Conservation (phyloP, 2,113 vertebrate species). For the Paralichthys olivaceus region DNA sequence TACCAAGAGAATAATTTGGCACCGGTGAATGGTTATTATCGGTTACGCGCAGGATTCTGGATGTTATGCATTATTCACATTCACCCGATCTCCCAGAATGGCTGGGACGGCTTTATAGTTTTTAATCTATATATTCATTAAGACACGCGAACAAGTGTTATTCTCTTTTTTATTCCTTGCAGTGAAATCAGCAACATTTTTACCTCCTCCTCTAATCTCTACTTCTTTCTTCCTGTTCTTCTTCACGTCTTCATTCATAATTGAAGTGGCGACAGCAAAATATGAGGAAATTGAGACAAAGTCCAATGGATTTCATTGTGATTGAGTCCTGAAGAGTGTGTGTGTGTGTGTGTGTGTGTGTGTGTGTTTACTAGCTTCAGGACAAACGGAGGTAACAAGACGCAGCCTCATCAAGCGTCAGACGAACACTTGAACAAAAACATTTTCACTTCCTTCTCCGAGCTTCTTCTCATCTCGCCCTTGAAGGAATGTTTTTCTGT, state of each 20-base stretch:
- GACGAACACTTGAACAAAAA: not conserved
- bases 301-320: conserved; percentile 34
- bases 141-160: conserved; percentile 42
- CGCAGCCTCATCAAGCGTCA: not conserved
- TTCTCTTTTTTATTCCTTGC: conserved; percentile 35
- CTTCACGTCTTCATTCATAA: conserved; percentile 58
- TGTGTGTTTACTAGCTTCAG: not conserved
- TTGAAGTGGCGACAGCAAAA: conserved; percentile 61
- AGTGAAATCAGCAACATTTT: conserved; percentile 49
- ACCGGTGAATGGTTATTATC: conserved; percentile 23
- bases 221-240: conserved; percentile 54
- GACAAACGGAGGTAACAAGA: not conserved
- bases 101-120: conserved; percentile 18
- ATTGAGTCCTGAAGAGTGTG: conserved; percentile 23
- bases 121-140: conserved; percentile 50
- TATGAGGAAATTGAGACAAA: conserved; percentile 45
- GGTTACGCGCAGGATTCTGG: conserved; percentile 35
- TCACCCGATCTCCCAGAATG: conserved; percentile 16
- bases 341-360: conserved; percentile 13
- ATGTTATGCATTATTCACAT: conserved; percentile 17
- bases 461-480: not conserved
- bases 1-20: conserved; percentile 39
- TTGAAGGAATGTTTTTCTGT: not conserved
- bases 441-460: not conserved
- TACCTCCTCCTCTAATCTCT: conserved; percentile 59